A percentile compares a stretch with the other conserved stretches of the same genome.
Evolutionary conservation across 2,797 vertebrate species (phyloP).

Genomic region (Eleutherodactylus coqui): DNA sequence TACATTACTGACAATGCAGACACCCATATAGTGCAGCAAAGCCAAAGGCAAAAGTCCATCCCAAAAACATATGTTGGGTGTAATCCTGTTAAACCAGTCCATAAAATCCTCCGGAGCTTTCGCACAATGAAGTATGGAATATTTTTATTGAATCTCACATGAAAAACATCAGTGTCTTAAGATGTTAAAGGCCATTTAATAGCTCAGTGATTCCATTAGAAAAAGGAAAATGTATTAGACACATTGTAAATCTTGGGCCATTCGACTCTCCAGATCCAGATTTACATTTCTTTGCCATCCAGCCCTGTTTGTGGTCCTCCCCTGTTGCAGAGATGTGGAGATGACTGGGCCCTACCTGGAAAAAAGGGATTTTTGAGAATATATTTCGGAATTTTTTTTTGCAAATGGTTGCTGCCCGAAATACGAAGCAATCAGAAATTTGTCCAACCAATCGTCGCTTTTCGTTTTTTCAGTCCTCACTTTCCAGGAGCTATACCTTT

Average conservation of each 20-base stretch:
- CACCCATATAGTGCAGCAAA: neutral
- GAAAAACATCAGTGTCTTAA: constrained; percentile 18
- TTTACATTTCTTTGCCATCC: neutral
- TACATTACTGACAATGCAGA: neutral
- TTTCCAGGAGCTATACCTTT: too few relatives aligned
- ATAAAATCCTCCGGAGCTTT: constrained; percentile 13
- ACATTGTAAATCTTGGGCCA: neutral
- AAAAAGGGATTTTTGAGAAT: too few relatives aligned
- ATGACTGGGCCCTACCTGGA: too few relatives aligned
- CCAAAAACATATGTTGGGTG: constrained; percentile 37
- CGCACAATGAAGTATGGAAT: constrained; percentile 3
- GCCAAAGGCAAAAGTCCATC: constrained; percentile 25
- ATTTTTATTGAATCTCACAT: neutral
- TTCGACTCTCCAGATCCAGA: neutral
- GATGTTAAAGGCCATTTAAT: constrained; percentile 4
- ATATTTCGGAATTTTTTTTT: too few relatives aligned
- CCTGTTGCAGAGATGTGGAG: neutral
- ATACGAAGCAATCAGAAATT: too few relatives aligned
- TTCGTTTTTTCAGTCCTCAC: too few relatives aligned
- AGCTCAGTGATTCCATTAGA: neutral
- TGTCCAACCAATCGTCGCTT: too few relatives aligned
- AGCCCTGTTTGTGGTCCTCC: neutral
- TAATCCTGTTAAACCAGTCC: constrained; percentile 20
- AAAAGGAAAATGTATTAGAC: neutral
- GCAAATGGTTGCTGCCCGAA: too few relatives aligned